Evolutionary conservation across 2,888 invertebrate genomes (phyloP), one percentile per base, ranked within the genome.

Genomic region (Chrysolina oricalcia): DNA sequence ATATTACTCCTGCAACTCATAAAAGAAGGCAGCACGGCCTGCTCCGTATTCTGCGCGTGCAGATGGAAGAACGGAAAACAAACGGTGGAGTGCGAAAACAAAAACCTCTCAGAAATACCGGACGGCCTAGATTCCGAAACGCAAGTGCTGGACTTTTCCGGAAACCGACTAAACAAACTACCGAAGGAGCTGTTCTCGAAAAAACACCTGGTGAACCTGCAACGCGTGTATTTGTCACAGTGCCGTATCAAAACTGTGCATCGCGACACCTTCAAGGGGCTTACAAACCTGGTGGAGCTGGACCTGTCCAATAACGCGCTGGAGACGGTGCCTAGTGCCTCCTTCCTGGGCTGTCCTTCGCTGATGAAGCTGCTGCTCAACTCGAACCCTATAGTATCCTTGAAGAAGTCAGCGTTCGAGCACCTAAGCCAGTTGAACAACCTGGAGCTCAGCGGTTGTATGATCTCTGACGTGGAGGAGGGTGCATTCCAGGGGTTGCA

Each of bases 21-120:
- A 65, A 78, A 75, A 53, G 78, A 75, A 46, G 80, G 75, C 40
- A 72, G 65, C 19, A 40, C 66, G 10, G 91, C 92, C 69, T 97
- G 97, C 87, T 96, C 96, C 35, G 90, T 92, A 41, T 92, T 93
- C 81, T 97, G 97, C 88, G 91, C 92, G 70, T 97, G 97, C 90
- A 96, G 96, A 87, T 97, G 97, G 97, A 96, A 96, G 88, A 94
- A 94, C 85, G 97, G 97, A 66, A 97, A 97, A 86, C 94, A 96
- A 87, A 95, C 95, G 80, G 96, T 96, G 68, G 96, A 97, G 87
- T 97, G 97, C 89, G 92, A 93, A 65, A 93, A 94, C 77, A 93
- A 94, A 86, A 93, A 93, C 68, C 90, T 97, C 70, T 92, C 93
- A 79, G 91, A 92, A 13, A 93, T 97, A 73, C 97, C 97, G 1